A percentile compares a stretch with the other conserved stretches of the same genome.
Evolutionary conservation across 2,888 invertebrate species (phyloP).

Genomic region (Thymelicus lineola): DNA sequence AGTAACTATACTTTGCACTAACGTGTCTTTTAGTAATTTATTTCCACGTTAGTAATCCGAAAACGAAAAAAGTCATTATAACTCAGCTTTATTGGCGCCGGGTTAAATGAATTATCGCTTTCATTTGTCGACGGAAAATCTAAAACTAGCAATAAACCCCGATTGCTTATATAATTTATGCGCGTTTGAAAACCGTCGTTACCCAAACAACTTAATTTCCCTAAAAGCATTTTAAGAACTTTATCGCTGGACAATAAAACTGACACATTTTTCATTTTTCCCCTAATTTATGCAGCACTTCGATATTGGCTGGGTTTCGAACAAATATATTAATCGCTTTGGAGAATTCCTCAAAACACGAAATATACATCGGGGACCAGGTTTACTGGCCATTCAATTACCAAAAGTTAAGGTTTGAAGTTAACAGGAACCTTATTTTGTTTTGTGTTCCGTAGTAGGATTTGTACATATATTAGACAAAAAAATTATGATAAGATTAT

Average conservation of each 20-base stretch:
- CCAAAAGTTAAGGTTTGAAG: no score
- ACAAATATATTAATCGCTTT: constrained; percentile 31
- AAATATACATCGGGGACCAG: not conserved
- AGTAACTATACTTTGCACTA: no score
- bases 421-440: not conserved
- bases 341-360: not conserved
- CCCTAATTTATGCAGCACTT: constrained; percentile 41
- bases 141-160: constrained; percentile 27
- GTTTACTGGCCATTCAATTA: no score
- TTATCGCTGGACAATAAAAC: constrained; percentile 44
- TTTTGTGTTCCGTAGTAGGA: not conserved
- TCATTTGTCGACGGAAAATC: constrained; percentile 19
- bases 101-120: constrained; percentile 10
- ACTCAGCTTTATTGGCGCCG: not conserved
- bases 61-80: not conserved
- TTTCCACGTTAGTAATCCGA: not conserved
- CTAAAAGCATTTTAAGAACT: constrained; percentile 54
- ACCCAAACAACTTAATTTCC: constrained; percentile 58
- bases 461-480: no score
- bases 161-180: constrained; percentile 35
- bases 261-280: constrained; percentile 47
- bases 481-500: no score
- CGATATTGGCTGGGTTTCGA: constrained; percentile 24
- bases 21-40: not conserved
- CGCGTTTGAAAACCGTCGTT: constrained; percentile 30